Evolutionary conservation across 2,888 invertebrate species (phyloP), one percentile per base, ranked within the genome.

Genomic region (Ophion obscuratus): DNA sequence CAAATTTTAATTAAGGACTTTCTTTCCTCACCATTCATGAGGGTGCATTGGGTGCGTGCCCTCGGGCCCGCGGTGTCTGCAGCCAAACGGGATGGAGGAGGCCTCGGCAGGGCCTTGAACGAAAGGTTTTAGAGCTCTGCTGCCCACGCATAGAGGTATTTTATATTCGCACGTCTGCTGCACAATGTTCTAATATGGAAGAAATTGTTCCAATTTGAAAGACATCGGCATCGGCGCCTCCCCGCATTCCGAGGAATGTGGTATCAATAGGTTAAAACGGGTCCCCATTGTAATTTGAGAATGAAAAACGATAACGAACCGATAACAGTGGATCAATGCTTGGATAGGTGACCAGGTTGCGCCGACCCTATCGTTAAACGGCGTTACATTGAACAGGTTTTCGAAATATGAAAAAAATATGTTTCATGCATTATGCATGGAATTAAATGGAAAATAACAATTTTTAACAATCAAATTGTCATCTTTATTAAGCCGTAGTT

Each of bases 1-100:
- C 81, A 87, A 89, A 89, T 90, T 91, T 91, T 91, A 90, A 91
- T 91, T 91, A 91, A 89, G 88, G 89, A 88, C 87, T 89, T 89
- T 90, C 89, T 90, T 89, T 88, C 87, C 83, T 88, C 77, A 79
- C 73, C 78, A 68, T 85, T 88, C 84, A 86, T 83, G 84, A 84
- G 87, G 82, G 89, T 89, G 87, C 87, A 86, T 89, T 89, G 87
- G 77, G 36, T 81, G 85, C 79, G 81, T 84, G 87, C 88, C 90
- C 84, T 84, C 81, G 75, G 87, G 88, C 84, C 85, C 53, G 14
- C 53, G 73, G 83, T 85, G 76, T 86, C 88, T 86, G 74, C 68
- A 27, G 64, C 61, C 74, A 70, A 62, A 53, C 76, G 59, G 61
- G 70, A 59, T 70, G 27, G 66, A 24, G 24, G 24, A 20, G 20